Evolutionary conservation across 2,113 vertebrate genomes (phyloP), one percentile per base, ranked within the genome.

Genomic region (Tragulus kanchil): DNA sequence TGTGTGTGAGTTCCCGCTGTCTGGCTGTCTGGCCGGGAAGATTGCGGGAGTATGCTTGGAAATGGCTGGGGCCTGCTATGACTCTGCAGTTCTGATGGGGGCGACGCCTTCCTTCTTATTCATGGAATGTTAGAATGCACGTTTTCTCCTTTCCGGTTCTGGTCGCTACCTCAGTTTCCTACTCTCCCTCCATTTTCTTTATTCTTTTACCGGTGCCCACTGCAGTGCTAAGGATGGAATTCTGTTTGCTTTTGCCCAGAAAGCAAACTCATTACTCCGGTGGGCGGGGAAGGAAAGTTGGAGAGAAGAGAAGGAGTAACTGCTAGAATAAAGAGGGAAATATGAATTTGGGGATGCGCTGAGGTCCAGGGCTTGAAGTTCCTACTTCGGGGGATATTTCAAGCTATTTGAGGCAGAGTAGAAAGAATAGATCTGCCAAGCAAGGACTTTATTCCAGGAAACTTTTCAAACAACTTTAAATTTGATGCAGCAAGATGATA

Each of bases 81-180:
- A 99, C 99, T 98, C 95, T 99, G 99, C 99, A 99, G 78, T 99
- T 99, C 98, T 98, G 94, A 89, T 97, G 93, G 94, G 96, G 98
- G 98, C 98, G 97, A 98, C 96, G 98, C 98, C 98, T 98, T 97
- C 96, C 97, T 94, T 90, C 97, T 94, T 75, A 90, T 90, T 87
- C 95, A 92, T 23, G 96, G 78, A 89, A 91, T 95, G 94, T 95
- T 97, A 73, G 92, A 25, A 83, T 84, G 94, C 96, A 94, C 78
- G 69, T 67, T 94, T 96, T 94, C 92, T 96, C 59, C 83, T 93
- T 88, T 93, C 91, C 78, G 67, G 82, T 59, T 58, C 79, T 88
- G 84, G 50, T 52, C 67, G 64, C 95, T 85, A 83, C 91, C 95
- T 98, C 96, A 89, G 90, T 94, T 96, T 58, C 78, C 79, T 88